Base-by-base conservation (phyloP, 2,888 invertebrate species). In the Gymnocheta viridis region DNA sequence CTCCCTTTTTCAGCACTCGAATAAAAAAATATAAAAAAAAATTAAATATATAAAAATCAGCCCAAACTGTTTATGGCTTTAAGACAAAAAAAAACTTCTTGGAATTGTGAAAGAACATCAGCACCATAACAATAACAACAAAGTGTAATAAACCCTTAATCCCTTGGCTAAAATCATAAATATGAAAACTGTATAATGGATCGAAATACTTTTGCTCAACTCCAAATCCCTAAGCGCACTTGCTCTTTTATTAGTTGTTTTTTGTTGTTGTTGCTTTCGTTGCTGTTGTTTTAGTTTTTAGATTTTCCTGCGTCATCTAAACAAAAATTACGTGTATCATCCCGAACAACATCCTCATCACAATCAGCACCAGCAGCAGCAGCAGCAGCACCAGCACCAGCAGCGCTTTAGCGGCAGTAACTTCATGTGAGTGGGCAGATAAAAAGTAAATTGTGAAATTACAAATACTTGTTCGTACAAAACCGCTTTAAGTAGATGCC, bases 111-210 rank as follows among this genome's bases (percentile, higher is more conserved):
- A 51, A 41, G 32, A 56, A 56, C 17, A 56, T 56, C 22, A 38
- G 54, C 35, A 38, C 51, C 51, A 73, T 29, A 74, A 38, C n/a
- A 76, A 41, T 22, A 72, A 74, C 32, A 69, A 67, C 54, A 83
- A 47, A 84, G 74, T 67, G 74, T 82, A 79, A 82, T 85, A 82
- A 85, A 81, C 81, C 73, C 56, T 62, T 78, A 78, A 84, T 84
- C 84, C 84, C 84, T 69, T 81, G 81, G 84, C 84, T 73, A 81
- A 84, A 84, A 84, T 84, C 81, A 81, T 84, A 81, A 84, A 84
- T 84, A 84, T 84, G 67, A 84, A 84, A 84, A 77, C 62, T 62
- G 73, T 84, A 69, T 84, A 84, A 84, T 83, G 83, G 83, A 70
- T 76, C 70, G 77, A 84, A 84, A 81, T 81, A 64, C 78, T 84